Base-by-base conservation (phyloP, 2,797 vertebrate species). In the Phylloscopus collybita region DNA sequence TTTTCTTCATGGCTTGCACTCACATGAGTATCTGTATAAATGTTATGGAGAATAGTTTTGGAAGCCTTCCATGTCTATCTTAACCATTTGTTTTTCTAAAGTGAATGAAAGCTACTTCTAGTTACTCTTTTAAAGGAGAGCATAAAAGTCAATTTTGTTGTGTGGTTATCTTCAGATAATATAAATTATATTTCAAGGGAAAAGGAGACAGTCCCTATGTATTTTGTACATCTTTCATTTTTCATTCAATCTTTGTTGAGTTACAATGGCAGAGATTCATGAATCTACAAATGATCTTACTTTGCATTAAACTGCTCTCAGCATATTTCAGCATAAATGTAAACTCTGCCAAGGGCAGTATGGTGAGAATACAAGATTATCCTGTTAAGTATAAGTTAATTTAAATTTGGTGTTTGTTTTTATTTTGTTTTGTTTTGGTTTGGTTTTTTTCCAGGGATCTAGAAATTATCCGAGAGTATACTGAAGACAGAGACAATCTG, bases 401-500 rank as follows among this genome's bases (percentile, higher is more conserved):
- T 56, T 44, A 82, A 38, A 2, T 44, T 38, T 45, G 11, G 3
- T 51, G 13, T 23, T 54, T 15, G 2, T 2, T 56, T 54, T 19
- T 54, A 7, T 30, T 53, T 53, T 30, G 30, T 34, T 56, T n/a
- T 47, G 21, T 22, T 47, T 47, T 47, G 12, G 1, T 7, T 11
- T 47, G 11, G 50, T 11, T 30, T n/a, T 16, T 92, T 93, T 94
- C 16, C 97, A 99, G 99, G 97, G 99, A 99, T 47, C 98, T 99
- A 95, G 98, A 98, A 97, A 97, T 99, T 76, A 98, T 99, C 95
- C 98, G 98, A 88, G 98, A 98, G 23, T 99, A 99, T 95, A 98
- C 98, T 17, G 99, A 99, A 90, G 99, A 99, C 93, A 98, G 98
- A 95, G 99, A 98, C 88, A 98, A 98, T 96, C 97, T 99, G 96